These are phyloP conservation scores for Lucifuga dentata DNA, from an alignment of 2,113 vertebrate genomes.

Conservation along the genomic window DNA sequence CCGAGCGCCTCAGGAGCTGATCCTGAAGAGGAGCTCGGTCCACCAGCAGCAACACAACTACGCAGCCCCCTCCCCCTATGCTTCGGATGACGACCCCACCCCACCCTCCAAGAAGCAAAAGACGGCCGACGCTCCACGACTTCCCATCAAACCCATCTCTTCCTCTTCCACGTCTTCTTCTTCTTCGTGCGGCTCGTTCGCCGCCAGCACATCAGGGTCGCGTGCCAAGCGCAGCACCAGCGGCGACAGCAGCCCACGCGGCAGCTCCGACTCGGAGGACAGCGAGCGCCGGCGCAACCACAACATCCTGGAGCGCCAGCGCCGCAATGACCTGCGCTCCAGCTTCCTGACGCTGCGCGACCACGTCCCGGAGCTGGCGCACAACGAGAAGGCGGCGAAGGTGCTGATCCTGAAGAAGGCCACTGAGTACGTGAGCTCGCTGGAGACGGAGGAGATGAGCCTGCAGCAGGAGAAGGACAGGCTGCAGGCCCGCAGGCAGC, in stretches of 20 bases:
- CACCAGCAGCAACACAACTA: constrained; percentile 99
- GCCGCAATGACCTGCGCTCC: constrained; percentile 97
- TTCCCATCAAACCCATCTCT: constrained; percentile 78
- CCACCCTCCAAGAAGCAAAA: constrained; percentile 89
- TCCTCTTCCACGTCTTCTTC: constrained; percentile 64
- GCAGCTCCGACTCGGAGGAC: constrained; percentile 95
- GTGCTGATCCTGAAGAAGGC: constrained; percentile 99
- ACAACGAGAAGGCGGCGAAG: constrained; percentile 98
- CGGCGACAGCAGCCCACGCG: constrained; percentile 82
- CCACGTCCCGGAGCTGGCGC: constrained; percentile 95
- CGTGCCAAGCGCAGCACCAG: constrained; percentile 87
- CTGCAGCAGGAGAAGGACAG: constrained; percentile 93
- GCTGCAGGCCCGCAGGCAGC: constrained; percentile 88
- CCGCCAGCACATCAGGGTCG: constrained; percentile 54
- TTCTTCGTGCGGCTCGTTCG: constrained; percentile 55
- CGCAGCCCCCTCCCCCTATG: constrained; percentile 92
- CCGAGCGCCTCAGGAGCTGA: constrained; percentile 87
- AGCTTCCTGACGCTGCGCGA: constrained; percentile 96
- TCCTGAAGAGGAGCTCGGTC: constrained; percentile 92
- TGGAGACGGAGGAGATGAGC: constrained; percentile 90
- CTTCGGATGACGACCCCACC: constrained; percentile 87
- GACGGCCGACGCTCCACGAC: constrained; percentile 80
- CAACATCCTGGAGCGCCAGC: constrained; percentile 97
- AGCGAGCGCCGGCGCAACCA: constrained; percentile 96
- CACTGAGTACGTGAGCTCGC: constrained; percentile 92